A percentile compares a stretch with the other conserved stretches of the same genome.
Conservation (phyloP, 2,113 vertebrate species). For the Turdus rufiventris region DNA sequence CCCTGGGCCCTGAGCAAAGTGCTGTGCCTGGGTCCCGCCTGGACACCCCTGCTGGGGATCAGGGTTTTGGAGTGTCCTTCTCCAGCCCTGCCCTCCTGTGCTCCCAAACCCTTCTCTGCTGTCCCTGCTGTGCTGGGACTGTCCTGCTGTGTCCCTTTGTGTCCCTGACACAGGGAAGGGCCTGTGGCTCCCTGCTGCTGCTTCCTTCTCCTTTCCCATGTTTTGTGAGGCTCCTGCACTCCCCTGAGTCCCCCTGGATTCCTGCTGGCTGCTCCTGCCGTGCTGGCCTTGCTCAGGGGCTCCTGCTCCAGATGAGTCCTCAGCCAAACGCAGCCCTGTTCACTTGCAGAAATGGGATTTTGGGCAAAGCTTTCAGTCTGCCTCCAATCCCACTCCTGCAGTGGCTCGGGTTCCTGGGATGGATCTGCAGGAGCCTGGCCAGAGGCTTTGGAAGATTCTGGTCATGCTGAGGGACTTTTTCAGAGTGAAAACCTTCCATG, state of each 20-base stretch:
- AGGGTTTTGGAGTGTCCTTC: rapidly evolving
- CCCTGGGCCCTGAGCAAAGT: background rate
- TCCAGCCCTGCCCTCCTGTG: background rate
- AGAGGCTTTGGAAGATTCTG: background rate
- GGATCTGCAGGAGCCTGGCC: background rate
- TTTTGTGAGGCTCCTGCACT: rapidly evolving
- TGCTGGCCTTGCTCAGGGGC: background rate
- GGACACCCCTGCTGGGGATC: background rate
- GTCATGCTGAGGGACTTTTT: background rate
- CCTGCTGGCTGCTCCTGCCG: background rate
- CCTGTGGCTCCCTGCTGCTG: rapidly evolving
- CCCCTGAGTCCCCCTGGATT: background rate
- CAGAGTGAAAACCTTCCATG: background rate
- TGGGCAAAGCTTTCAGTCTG: background rate
- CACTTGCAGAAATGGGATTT: background rate
- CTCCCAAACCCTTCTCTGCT: background rate
- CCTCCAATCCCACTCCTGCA: background rate
- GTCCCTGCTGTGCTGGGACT: background rate
- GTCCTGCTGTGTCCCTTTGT: rapidly evolving
- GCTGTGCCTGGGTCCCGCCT: background rate
- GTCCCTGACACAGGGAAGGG: rapidly evolving
- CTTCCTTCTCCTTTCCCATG: background rate
- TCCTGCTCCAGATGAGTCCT: background rate
- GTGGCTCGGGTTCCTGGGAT: background rate
- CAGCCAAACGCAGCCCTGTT: background rate